Conservation (phyloP, 2,113 vertebrate genomes). For the Entelurus aequoreus region DNA sequence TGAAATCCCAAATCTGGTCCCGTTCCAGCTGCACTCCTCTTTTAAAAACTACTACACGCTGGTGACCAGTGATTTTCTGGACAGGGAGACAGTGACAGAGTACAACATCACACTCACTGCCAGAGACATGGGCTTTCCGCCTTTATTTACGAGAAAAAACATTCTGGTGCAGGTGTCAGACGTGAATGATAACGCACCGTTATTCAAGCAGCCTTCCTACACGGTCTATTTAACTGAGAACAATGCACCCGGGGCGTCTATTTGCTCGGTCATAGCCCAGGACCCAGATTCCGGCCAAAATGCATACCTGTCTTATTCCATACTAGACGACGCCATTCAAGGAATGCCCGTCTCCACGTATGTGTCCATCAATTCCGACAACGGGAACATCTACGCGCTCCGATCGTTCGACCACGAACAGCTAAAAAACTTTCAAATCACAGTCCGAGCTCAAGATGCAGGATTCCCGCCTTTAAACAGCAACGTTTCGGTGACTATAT, state of each 20-base stretch:
- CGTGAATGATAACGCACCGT: conserved; percentile 79
- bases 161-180: conserved; percentile 74
- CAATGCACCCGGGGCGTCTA: conserved; percentile 79
- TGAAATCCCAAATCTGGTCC: conserved; percentile 66
- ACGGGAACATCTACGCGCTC: conserved; percentile 81
- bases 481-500: conserved; percentile 74
- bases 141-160: conserved; percentile 68
- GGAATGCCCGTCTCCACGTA: conserved; percentile 79
- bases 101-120: conserved; percentile 81
- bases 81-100: conserved; percentile 72
- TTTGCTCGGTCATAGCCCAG: conserved; percentile 74
- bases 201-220: conserved; percentile 80
- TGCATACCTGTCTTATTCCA: conserved; percentile 77
- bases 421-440: conserved; percentile 78
- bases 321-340: conserved; percentile 68
- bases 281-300: conserved; percentile 80
- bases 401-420: conserved; percentile 83
- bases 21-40: conserved; percentile 81
- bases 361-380: conserved; percentile 81
- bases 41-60: conserved; percentile 86
- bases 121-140: conserved; percentile 73
- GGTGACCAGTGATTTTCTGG: conserved; percentile 75
- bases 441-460: conserved; percentile 74
- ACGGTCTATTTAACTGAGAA: conserved; percentile 80
- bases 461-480: conserved; percentile 75